Conservation (phyloP, 2,113 vertebrate genomes). For the Pampusana beccarii region DNA sequence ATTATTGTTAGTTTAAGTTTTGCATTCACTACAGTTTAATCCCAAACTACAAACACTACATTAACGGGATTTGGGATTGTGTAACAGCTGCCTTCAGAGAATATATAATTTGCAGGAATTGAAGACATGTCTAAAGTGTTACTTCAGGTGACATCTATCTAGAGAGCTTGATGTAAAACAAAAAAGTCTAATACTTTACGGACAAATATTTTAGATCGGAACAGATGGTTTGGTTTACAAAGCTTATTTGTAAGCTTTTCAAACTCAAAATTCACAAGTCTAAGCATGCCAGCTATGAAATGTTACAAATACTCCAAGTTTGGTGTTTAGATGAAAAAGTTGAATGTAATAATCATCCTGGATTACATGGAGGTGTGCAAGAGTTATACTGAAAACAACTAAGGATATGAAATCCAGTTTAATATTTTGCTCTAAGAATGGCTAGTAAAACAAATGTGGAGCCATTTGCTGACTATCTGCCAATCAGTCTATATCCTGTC, state of each 20-base stretch:
- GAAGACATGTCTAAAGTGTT: background rate
- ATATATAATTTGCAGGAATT: background rate
- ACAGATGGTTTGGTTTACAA: background rate
- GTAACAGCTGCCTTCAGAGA: background rate
- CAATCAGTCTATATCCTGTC: background rate
- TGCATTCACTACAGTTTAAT: background rate
- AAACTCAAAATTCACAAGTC: background rate
- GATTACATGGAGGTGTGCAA: background rate
- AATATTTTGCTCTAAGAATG: background rate
- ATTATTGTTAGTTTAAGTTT: background rate
- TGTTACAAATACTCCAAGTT: background rate
- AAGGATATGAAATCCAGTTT: background rate
- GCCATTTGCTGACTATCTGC: background rate
- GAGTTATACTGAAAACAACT: background rate
- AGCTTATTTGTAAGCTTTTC: background rate
- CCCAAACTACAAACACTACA: background rate
- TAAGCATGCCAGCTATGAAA: background rate
- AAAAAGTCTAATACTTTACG: background rate
- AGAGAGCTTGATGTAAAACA: background rate
- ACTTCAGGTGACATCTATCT: background rate
- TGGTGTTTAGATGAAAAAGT: background rate
- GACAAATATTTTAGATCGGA: background rate
- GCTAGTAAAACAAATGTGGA: background rate
- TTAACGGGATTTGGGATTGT: background rate
- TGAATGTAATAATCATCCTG: background rate